Evolutionary conservation across 1,140 invertebrate species (phyloP).

Genomic region (Spodoptera frugiperda): DNA sequence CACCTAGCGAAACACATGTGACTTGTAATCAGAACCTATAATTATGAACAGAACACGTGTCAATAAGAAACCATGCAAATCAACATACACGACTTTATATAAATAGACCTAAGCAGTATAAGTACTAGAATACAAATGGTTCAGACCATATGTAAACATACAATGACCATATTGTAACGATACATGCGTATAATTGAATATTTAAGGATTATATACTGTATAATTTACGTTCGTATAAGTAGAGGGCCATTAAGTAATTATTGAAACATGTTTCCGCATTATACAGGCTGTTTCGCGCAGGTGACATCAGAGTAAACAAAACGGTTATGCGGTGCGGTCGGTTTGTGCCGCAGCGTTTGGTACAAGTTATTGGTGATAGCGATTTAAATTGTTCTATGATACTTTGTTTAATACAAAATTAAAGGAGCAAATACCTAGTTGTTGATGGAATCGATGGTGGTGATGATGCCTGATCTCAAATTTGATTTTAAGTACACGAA

Average conservation of each 20-base stretch:
- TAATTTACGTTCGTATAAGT: constrained; percentile 3
- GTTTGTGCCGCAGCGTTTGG: background rate
- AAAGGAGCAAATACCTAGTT: no score
- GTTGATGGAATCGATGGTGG: no score
- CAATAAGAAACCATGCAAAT: constrained; percentile 2
- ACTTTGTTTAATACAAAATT: no score
- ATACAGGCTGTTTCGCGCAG: constrained; percentile 40
- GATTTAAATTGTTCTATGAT: background rate
- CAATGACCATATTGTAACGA: background rate
- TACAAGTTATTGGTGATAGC: constrained; percentile 14
- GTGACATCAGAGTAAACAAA: constrained; percentile 57
- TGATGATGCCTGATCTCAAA: no score
- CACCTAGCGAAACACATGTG: no score
- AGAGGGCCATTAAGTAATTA: background rate
- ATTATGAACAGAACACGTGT: no score
- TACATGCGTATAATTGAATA: constrained; percentile 26
- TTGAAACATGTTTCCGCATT: constrained; percentile 26
- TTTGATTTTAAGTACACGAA: no score
- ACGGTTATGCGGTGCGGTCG: constrained; percentile 36
- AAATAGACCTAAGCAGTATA: background rate
- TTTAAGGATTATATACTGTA: constrained; percentile 13
- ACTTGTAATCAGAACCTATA: no score
- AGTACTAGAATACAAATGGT: constrained; percentile 3
- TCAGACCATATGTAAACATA: background rate
- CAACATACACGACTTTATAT: background rate